Evolutionary conservation across 2,888 invertebrate species (phyloP), one percentile per base, ranked within the genome.

Genomic region (Tenthredo amoena): DNA sequence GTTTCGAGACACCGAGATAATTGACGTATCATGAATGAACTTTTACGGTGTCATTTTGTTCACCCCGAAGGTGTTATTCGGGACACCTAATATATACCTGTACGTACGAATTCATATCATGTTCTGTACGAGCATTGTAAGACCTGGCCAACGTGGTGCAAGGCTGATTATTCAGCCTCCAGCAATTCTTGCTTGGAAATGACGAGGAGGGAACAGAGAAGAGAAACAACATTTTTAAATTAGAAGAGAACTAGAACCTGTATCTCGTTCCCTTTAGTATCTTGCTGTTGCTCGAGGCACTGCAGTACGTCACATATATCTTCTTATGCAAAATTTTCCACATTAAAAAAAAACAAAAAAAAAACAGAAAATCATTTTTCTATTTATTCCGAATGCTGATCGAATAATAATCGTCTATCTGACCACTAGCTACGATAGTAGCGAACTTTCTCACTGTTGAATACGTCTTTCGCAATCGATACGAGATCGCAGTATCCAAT

Each of bases 121-220:
- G 21, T 74, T 74, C 9, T 47, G n/a, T 21, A 43, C n/a, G 74
- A 10, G 74, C 43, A 43, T 74, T 74, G 47, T 47, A 43, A 76
- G 26, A 26, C 26, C 76, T 47, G 15, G 40, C 76, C n/a, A 76
- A 26, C 76, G 26, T 47, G 43, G 21, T 15, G 76, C 31, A 12
- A 76, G 47, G 76, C 21, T 26, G 47, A 76, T 76, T 76, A 76
- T 76, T 43, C 76, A 76, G 76, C 76, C 76, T 47, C 76, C 26
- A 76, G 76, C 76, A 47, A 47, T 50, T 76, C 47, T 76, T 62
- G 62, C 21, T 76, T 21, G 62, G 15, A 76, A 76, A 76, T 43
- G 76, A 76, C 76, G 26, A 62, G 43, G 40, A 62, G 43, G 40
- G 26, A 76, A 76, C 76, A 76, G 47, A 47, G 40, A 26, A 26